Base-by-base conservation (phyloP, 2,888 invertebrate species). In the Taenaris catops region DNA sequence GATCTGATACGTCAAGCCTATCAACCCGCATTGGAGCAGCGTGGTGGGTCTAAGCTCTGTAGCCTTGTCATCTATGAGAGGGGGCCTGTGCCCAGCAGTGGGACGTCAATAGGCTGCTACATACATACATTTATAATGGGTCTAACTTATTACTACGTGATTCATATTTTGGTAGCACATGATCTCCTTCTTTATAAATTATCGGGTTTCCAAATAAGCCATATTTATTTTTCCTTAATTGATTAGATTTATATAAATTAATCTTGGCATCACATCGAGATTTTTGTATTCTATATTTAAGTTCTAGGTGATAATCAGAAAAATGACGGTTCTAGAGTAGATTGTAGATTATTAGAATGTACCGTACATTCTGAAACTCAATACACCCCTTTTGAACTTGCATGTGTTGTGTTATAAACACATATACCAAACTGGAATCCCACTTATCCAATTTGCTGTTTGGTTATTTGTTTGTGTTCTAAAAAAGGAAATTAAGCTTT, bases 301-400 rank as follows among this genome's bases (percentile, higher is more conserved):
- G 20, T 33, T 45, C 38, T 8, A 12, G 24, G 2, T 25, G 16
- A 25, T 41, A 41, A 32, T 32, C 14, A 21, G 19, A 25, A 25
- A 23, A 39, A 43, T 19, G 39, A 11, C 4, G 38, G 43, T 17
- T 38, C 31, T 25, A 39, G n/a, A n/a, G n/a, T n/a, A n/a, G n/a
- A n/a, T n/a, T n/a, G n/a, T n/a, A n/a, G n/a, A n/a, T n/a, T n/a
- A n/a, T n/a, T n/a, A n/a, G n/a, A n/a, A n/a, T n/a, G n/a, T n/a
- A n/a, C n/a, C n/a, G n/a, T n/a, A n/a, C n/a, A n/a, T n/a, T n/a
- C n/a, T n/a, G n/a, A n/a, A n/a, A n/a, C n/a, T n/a, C n/a, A n/a
- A n/a, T n/a, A n/a, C n/a, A n/a, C n/a, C n/a, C n/a, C n/a, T n/a
- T n/a, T n/a, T n/a, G n/a, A n/a, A n/a, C n/a, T n/a, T n/a, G n/a